Conservation (phyloP, 2,888 invertebrate species). For the Philhelius pedissequus region DNA sequence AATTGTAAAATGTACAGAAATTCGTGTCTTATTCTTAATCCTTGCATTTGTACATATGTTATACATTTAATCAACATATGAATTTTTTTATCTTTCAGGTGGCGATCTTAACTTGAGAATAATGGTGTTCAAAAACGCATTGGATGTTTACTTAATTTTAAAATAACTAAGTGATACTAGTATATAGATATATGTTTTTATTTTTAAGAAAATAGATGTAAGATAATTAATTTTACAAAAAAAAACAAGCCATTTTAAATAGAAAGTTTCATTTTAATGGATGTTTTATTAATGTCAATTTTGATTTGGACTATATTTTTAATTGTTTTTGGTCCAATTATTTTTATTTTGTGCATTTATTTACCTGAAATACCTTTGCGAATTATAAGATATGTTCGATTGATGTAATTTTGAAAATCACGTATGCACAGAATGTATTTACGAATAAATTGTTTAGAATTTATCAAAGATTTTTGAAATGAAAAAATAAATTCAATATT, state of each 20-base stretch:
- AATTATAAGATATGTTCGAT: constrained; percentile 82
- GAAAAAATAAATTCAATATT: not conserved
- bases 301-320: constrained; percentile 83
- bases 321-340: constrained; percentile 84
- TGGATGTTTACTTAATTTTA: constrained; percentile 9
- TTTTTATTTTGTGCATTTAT: constrained; percentile 82
- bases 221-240: constrained; percentile 16
- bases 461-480: no score
- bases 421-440: no score
- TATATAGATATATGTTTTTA: constrained; percentile 27
- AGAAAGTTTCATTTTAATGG: not conserved
- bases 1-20: no score
- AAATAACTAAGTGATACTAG: constrained; percentile 64
- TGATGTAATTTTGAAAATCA: not conserved
- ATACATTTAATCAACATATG: not conserved
- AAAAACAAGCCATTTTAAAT: constrained; percentile 29
- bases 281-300: constrained; percentile 68
- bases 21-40: not conserved
- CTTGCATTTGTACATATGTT: no score
- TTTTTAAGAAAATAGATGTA: constrained; percentile 21
- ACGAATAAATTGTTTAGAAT: no score
- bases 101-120: constrained; percentile 70
- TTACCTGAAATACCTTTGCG: constrained; percentile 86
- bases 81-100: constrained; percentile 69
- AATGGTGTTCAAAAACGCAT: not conserved